phyloP scores from a whole-genome alignment of 2,113 vertebrate species.

The Oncorhynchus nerka region DNA sequence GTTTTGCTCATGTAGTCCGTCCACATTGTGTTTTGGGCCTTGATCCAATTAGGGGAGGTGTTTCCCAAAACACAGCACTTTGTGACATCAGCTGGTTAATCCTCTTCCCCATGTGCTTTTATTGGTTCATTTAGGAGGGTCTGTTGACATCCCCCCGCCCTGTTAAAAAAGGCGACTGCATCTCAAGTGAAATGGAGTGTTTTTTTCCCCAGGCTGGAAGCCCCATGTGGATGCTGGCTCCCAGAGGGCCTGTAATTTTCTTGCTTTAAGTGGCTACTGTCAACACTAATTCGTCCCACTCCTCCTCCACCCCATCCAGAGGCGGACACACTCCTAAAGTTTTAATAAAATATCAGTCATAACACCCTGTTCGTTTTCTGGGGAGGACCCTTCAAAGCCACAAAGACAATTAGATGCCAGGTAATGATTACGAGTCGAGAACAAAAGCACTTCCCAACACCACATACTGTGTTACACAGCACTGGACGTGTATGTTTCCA shows the following conservation, averaged over 20 bases:
- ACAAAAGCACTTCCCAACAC: constrained; percentile 69
- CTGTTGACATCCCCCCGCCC: constrained; percentile 80
- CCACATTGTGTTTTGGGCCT: constrained; percentile 40
- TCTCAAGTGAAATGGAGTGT: constrained; percentile 80
- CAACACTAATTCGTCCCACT: constrained; percentile 84
- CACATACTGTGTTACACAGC: constrained; percentile 67
- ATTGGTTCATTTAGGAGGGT: constrained; percentile 79
- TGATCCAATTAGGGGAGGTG: constrained; percentile 44
- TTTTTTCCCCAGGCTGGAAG: constrained; percentile 77
- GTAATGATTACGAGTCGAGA: constrained; percentile 77
- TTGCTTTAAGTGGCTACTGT: constrained; percentile 84
- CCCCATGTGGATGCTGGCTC: constrained; percentile 76
- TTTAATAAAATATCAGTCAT: constrained; percentile 81
- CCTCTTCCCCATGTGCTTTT: constrained; percentile 76
- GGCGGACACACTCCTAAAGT: constrained; percentile 75
- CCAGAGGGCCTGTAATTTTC: constrained; percentile 81
- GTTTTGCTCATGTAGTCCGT: constrained; percentile 23
- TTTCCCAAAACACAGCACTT: constrained; percentile 60
- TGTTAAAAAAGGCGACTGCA: constrained; percentile 79
- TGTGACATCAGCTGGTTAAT: constrained; percentile 80
- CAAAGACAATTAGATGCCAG: constrained; percentile 75
- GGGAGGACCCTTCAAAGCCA: constrained; percentile 64
- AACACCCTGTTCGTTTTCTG: constrained; percentile 70
- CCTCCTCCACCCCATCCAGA: constrained; percentile 68
- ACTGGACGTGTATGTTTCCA: constrained; percentile 19